Conservation (phyloP, 2,888 invertebrate genomes). For the Prenolepis imparis region DNA sequence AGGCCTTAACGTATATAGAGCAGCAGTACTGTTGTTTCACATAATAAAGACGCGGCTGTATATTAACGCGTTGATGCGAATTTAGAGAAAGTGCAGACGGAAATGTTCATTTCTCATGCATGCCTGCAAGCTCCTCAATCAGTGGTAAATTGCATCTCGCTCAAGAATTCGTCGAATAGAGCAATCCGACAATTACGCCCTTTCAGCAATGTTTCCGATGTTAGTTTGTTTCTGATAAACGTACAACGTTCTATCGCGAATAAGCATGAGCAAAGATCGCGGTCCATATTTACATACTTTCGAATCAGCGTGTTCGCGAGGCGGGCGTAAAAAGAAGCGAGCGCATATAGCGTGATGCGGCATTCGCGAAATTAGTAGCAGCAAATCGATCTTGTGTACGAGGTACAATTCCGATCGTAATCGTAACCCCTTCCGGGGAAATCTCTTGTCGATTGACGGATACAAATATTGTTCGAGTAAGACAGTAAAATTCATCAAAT, state of each 20-base stretch:
- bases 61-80: slow-evolving; percentile 20
- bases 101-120: slow-evolving; percentile 15
- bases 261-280: not conserved
- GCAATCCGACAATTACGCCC: slow-evolving; percentile 9
- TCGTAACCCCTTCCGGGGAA: slow-evolving; percentile 30
- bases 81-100: slow-evolving; percentile 36
- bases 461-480: slow-evolving; percentile 14
- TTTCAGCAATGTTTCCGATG: slow-evolving; percentile 8
- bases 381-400: slow-evolving; percentile 15
- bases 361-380: slow-evolving; percentile 37
- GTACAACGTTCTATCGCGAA: not conserved
- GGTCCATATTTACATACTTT: slow-evolving; percentile 20
- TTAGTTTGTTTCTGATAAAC: slow-evolving; percentile 14
- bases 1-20: not conserved
- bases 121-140: slow-evolving; percentile 40
- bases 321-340: slow-evolving; percentile 6
- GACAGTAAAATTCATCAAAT: not conserved
- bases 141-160: slow-evolving; percentile 5
- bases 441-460: slow-evolving; percentile 6
- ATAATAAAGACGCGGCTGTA: not conserved
- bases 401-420: slow-evolving; percentile 33
- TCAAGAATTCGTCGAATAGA: slow-evolving; percentile 24
- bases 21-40: not conserved
- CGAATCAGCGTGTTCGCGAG: slow-evolving; percentile 18
- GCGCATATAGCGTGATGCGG: slow-evolving; percentile 24